Evolutionary conservation across 53 echinoderm and acorn worm species (phyloP).

Genomic region (Echinarachnius parma): DNA sequence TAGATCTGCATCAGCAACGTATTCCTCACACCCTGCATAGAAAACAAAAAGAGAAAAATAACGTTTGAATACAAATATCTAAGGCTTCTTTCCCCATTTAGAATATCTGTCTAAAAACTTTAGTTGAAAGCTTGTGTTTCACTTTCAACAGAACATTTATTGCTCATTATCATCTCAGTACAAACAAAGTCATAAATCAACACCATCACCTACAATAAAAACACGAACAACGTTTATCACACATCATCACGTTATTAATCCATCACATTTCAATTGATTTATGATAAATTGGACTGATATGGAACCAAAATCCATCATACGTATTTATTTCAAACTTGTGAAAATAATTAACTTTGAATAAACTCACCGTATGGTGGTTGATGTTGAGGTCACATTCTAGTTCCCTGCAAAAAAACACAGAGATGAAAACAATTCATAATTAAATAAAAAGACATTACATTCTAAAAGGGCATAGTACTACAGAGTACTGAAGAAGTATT

Average conservation of each 20-base stretch:
- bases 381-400: slow-evolving; percentile 94
- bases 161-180: neutral
- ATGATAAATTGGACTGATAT: too few species aligned
- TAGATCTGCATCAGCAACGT: slow-evolving; percentile 75
- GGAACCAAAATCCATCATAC: too few species aligned
- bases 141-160: neutral
- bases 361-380: slow-evolving; percentile 89
- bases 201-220: neutral
- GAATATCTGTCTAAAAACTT: neutral
- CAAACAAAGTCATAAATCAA: neutral
- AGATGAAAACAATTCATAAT: neutral
- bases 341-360: neutral
- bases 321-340: neutral
- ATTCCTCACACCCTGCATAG: slow-evolving; percentile 75
- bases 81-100: neutral
- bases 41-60: slow-evolving; percentile 4
- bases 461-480: neutral
- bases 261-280: too few species aligned
- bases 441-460: neutral
- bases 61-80: neutral
- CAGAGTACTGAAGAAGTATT: neutral
- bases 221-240: too few species aligned
- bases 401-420: slow-evolving; percentile 52
- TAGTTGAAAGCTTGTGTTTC: neutral
- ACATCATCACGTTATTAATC: too few species aligned